Evolutionary conservation across 2,888 invertebrate species (phyloP).

Genomic region (Bellardia bayeri): DNA sequence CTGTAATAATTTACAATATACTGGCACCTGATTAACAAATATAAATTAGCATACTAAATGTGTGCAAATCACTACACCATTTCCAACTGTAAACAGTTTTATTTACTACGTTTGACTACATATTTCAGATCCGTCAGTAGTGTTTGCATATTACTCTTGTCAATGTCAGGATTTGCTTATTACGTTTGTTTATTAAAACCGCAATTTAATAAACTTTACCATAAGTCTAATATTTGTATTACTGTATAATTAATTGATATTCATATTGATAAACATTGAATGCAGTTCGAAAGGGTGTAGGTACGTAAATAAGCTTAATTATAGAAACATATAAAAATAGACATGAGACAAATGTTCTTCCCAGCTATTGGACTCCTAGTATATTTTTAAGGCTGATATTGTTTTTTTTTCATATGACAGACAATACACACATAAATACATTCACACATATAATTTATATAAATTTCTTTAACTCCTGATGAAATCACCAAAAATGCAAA

Average conservation of each 20-base stretch:
- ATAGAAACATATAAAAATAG: conserved; percentile 44
- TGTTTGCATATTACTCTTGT: too few species aligned
- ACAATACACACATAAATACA: conserved; percentile 21
- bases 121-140: too few species aligned
- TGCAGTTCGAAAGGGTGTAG: conserved; percentile 17
- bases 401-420: conserved; percentile 5
- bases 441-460: not conserved
- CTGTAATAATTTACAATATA: conserved; percentile 21
- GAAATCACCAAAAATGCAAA: not conserved
- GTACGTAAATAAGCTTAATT: not conserved
- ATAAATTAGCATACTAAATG: not conserved
- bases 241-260: not conserved
- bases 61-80: conserved; percentile 14
- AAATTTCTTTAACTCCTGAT: not conserved
- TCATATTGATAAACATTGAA: not conserved
- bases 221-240: too few species aligned
- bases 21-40: conserved; percentile 41
- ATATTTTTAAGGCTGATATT: conserved; percentile 9
- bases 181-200: too few species aligned
- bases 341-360: conserved; percentile 59
- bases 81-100: not conserved
- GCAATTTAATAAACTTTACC: too few species aligned
- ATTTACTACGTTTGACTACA: not conserved
- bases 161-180: too few species aligned
- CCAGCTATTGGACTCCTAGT: conserved; percentile 24